Conservation (phyloP, 37 sponge, comb jelly and placozoan species). For the Theonella swinhoei region DNA sequence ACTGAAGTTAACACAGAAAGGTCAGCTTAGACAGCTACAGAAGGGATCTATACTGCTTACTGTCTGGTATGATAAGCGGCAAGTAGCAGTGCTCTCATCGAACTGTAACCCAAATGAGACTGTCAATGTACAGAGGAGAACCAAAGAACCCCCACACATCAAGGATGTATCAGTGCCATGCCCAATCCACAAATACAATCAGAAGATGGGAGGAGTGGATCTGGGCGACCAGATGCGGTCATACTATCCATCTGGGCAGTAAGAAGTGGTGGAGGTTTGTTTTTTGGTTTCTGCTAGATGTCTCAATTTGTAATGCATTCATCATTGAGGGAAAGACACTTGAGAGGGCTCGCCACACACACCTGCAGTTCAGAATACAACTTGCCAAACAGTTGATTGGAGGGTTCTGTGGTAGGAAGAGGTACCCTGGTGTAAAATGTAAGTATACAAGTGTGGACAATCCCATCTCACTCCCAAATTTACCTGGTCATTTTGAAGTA, state of each 20-base stretch:
- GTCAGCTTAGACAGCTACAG: not conserved
- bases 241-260: not conserved
- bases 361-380: not conserved
- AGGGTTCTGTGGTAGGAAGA: not conserved
- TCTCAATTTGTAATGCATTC: not conserved
- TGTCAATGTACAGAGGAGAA: not conserved
- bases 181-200: not conserved
- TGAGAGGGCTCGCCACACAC: not conserved
- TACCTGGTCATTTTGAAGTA: not conserved
- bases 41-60: not conserved
- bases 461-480: not conserved
- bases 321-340: not conserved
- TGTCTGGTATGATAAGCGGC: not conserved
- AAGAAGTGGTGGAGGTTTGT: conserved; percentile 4
- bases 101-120: not conserved
- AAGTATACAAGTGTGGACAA: not conserved
- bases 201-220: conserved; percentile 10
- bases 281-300: not conserved
- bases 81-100: not conserved
- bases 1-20: no score
- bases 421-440: conserved; percentile 5
- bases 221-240: not conserved
- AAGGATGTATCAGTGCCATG: not conserved
- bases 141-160: not conserved
- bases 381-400: conserved; percentile 13